A percentile compares a stretch with the other conserved stretches of the same genome.
phyloP scores from a whole-genome alignment of 2,888 invertebrate genomes.

The Apomyelois bistriatella region DNA sequence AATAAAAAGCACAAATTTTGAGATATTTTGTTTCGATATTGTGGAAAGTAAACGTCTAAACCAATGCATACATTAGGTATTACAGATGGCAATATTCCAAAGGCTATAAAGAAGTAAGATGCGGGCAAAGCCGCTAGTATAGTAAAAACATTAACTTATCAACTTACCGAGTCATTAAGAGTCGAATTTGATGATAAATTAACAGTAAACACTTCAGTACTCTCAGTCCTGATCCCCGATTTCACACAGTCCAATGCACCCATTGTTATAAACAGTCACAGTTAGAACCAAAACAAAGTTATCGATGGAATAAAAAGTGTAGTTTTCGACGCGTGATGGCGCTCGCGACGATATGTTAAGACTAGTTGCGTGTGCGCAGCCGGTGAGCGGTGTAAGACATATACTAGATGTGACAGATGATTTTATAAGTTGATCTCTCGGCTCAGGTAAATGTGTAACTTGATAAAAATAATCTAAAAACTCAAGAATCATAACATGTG shows the following conservation, averaged over 20 bases:
- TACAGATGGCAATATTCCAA: too few species aligned
- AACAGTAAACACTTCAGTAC: constrained; percentile 61
- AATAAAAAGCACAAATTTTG: too few species aligned
- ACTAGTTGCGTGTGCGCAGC: constrained; percentile 13
- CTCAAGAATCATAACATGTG: too few species aligned
- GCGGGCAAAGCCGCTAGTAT: too few species aligned
- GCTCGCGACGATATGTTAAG: constrained; percentile 1
- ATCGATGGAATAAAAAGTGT: constrained; percentile 3
- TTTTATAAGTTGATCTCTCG: neutral
- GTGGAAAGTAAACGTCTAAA: too few species aligned
- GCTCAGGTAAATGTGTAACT: neutral
- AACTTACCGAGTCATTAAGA: constrained; percentile 48
- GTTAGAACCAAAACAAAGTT: neutral
- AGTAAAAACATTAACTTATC: neutral
- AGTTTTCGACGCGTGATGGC: constrained; percentile 3
- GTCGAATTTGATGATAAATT: constrained; percentile 48
- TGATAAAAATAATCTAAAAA: too few species aligned
- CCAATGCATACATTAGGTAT: too few species aligned
- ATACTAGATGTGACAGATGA: constrained; percentile 10
- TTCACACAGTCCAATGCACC: constrained; percentile 60
- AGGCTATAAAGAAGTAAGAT: too few species aligned
- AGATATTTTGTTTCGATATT: too few species aligned
- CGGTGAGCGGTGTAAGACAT: neutral
- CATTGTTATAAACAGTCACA: constrained; percentile 29
- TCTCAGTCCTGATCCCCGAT: constrained; percentile 50